Conservation (phyloP, 2,888 invertebrate species). For the Dynastes maya region DNA sequence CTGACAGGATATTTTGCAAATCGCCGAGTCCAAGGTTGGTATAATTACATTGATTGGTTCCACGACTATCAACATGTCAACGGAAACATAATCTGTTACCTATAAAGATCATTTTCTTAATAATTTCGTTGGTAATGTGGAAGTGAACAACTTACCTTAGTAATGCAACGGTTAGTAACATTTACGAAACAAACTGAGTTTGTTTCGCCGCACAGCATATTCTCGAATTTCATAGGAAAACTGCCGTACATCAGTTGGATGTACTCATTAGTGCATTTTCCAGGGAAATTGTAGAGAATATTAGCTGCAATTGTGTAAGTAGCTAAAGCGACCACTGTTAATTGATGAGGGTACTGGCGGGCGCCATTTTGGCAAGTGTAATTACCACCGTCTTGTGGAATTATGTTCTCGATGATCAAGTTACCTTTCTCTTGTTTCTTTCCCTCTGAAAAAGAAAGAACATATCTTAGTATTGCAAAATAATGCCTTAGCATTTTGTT, state of each 20-base stretch:
- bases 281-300: slow-evolving; percentile 63
- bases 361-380: slow-evolving; percentile 65
- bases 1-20: slow-evolving; percentile 66
- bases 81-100: slow-evolving; percentile 58
- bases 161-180: slow-evolving; percentile 64
- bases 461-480: background rate
- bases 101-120: background rate
- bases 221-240: slow-evolving; percentile 64
- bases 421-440: slow-evolving; percentile 60
- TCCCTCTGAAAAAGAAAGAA: slow-evolving; percentile 54
- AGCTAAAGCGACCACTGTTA: slow-evolving; percentile 65
- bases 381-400: slow-evolving; percentile 66
- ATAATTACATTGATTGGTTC: slow-evolving; percentile 61
- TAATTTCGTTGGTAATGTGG: slow-evolving; percentile 48
- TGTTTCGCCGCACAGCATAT: slow-evolving; percentile 64
- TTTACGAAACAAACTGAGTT: slow-evolving; percentile 64
- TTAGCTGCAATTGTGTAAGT: slow-evolving; percentile 63
- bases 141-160: slow-evolving; percentile 59
- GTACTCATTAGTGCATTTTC: slow-evolving; percentile 63
- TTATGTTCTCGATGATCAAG: slow-evolving; percentile 63
- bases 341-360: slow-evolving; percentile 61
- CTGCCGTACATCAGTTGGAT: slow-evolving; percentile 64
- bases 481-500: background rate
- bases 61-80: slow-evolving; percentile 64
- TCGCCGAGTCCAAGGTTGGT: slow-evolving; percentile 59